Conservation (phyloP, 2,113 vertebrate species). For the Odontesthes bonariensis region DNA sequence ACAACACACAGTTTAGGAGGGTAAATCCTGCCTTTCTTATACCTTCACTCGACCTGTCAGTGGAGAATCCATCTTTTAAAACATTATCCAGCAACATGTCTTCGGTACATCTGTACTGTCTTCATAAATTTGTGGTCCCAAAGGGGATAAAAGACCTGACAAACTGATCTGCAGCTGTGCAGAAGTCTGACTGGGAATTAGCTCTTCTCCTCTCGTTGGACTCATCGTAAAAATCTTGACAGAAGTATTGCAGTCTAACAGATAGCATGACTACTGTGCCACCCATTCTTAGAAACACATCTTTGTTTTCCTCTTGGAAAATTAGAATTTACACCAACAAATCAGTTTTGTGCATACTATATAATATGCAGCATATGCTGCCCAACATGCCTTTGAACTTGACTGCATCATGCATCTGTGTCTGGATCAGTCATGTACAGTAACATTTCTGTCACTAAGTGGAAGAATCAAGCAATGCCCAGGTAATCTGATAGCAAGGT, state of each 20-base stretch:
- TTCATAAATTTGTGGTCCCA: background rate
- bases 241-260: slow-evolving; percentile 27
- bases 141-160: slow-evolving; percentile 1
- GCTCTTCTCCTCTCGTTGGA: slow-evolving; percentile 16
- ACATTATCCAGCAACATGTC: slow-evolving; percentile 29
- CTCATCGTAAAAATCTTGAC: slow-evolving; percentile 1
- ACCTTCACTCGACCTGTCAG: slow-evolving; percentile 68
- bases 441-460: slow-evolving; percentile 12
- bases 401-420: slow-evolving; percentile 41
- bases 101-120: slow-evolving; percentile 31
- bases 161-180: slow-evolving; percentile 21
- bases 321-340: background rate
- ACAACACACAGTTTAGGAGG: slow-evolving; percentile 77
- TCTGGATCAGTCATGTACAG: slow-evolving; percentile 33
- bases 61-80: slow-evolving; percentile 54
- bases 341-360: slow-evolving; percentile 1
- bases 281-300: background rate
- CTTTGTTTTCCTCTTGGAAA: background rate
- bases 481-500: slow-evolving; percentile 38
- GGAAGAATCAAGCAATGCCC: slow-evolving; percentile 27
- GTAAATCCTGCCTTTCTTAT: slow-evolving; percentile 67
- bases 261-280: slow-evolving; percentile 16
- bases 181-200: slow-evolving; percentile 28
- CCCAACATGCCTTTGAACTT: slow-evolving; percentile 15
- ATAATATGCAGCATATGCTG: slow-evolving; percentile 19